Percentiles rank a stretch among this genome's conserved stretches.
Conservation (phyloP, 1,140 invertebrate species). For the Lineus longissimus region DNA sequence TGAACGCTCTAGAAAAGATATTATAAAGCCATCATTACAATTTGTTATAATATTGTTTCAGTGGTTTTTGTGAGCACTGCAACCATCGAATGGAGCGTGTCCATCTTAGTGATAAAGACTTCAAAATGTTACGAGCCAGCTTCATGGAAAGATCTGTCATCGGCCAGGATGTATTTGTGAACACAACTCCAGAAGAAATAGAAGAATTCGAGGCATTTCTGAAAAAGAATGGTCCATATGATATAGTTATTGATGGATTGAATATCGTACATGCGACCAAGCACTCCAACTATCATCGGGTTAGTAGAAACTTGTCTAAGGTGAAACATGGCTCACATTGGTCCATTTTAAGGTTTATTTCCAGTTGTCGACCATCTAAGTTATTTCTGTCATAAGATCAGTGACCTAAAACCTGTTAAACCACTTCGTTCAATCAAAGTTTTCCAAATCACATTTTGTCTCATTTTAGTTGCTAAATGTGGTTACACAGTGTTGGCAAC, state of each 20-base stretch:
- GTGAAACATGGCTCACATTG: not conserved
- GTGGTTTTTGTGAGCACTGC: not conserved
- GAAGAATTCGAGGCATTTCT: not conserved
- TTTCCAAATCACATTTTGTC: too few species aligned
- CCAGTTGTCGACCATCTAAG: not conserved
- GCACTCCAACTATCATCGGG: too few species aligned
- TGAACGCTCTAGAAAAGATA: too few species aligned
- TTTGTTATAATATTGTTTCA: too few species aligned
- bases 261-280: not conserved
- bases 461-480: conserved; percentile 1
- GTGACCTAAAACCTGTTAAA: not conserved
- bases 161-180: not conserved
- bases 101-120: not conserved
- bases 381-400: not conserved
- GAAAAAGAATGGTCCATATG: not conserved
- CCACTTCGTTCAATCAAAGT: too few species aligned
- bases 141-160: not conserved
- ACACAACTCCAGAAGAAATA: not conserved
- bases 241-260: conserved; percentile 4
- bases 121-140: not conserved
- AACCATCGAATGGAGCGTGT: not conserved
- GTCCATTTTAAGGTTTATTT: not conserved
- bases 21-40: too few species aligned
- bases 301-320: too few species aligned
- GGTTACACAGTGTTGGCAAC: not conserved